These are phyloP conservation scores for Athene noctua DNA, from an alignment of 2,113 vertebrate genomes.

Conservation along the genomic window DNA sequence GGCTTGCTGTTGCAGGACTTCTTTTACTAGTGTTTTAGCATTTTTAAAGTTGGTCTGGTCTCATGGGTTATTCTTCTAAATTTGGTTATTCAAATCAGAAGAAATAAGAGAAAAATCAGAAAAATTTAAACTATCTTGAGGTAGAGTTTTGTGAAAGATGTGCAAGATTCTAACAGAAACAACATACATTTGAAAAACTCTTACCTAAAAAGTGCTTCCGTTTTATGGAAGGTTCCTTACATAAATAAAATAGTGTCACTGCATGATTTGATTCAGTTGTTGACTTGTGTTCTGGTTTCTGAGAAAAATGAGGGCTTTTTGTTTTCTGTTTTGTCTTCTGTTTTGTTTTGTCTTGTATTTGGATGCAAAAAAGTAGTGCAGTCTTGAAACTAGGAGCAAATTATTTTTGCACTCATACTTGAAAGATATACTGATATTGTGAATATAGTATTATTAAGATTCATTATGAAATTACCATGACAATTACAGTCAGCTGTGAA, in stretches of 20 bases:
- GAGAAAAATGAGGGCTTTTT: background rate
- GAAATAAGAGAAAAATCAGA: background rate
- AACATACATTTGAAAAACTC: background rate
- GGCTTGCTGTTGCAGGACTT: background rate
- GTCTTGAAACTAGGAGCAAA: background rate
- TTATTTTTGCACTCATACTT: background rate
- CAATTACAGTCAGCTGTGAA: constrained; percentile 52
- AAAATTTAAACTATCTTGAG: background rate
- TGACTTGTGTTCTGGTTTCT: background rate
- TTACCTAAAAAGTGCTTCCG: background rate
- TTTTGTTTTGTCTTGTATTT: background rate
- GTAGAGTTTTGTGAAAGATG: background rate
- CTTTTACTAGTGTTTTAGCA: background rate
- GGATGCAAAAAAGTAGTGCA: background rate
- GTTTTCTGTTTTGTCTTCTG: background rate
- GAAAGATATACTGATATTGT: constrained; percentile 13
- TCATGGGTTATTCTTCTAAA: background rate
- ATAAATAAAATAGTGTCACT: background rate
- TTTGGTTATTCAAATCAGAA: background rate
- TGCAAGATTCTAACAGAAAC: background rate
- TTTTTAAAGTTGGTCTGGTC: background rate
- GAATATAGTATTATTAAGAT: constrained; percentile 24
- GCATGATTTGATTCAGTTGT: background rate
- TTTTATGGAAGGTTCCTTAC: background rate
- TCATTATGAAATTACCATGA: constrained; percentile 24